Evolutionary conservation across 2,113 vertebrate genomes (phyloP), one percentile per base, ranked within the genome.

Genomic region (Madoqua kirkii): DNA sequence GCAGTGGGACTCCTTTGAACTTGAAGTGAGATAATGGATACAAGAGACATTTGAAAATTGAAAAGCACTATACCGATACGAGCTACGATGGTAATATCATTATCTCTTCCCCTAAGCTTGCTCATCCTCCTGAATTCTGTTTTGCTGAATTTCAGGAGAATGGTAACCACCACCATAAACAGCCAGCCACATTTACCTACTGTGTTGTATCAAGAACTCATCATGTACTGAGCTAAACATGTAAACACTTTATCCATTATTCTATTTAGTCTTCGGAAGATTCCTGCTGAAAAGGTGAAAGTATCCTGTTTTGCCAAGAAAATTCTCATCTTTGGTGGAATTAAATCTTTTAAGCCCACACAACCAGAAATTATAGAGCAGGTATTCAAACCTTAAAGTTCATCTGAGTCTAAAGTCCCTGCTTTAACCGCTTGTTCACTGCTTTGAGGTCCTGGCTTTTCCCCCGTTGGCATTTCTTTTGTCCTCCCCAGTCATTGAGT

Each of bases 1-100:
- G 36, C 0, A 43, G 17, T 67, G 64, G 33, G 16, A 40, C 87
- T 87, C 62, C 93, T 87, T 71, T 95, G 71, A 64, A 94, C 33
- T 71, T 29, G 5, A 96, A 97, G 95, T 54, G 31, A 97, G 60
- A 94, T 86, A 87, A 79, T 60, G 17, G 43, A n/a, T 25, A 55
- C 27, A 50, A 78, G 33, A 93, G 60, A 92, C 91, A 95, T 95
- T 48, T 48, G 60, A 93, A 93, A 88, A 74, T 74, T 92, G 79
- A 50, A 87, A 92, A 95, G 62, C 81, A 64, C 48, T 55, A 25
- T 74, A 82, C 13, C 91, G 57, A 33, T 40, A 76, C 11, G 45
- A 94, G 9, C 54, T 74, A 23, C n/a, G 89, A 2, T 59, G 86
- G 57, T 82, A 67, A 74, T 55, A 10, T 36, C 64, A 40, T 96